These are phyloP conservation scores for Rafetus swinhoei DNA, from an alignment of 2,113 vertebrate genomes.

Conservation along the genomic window DNA sequence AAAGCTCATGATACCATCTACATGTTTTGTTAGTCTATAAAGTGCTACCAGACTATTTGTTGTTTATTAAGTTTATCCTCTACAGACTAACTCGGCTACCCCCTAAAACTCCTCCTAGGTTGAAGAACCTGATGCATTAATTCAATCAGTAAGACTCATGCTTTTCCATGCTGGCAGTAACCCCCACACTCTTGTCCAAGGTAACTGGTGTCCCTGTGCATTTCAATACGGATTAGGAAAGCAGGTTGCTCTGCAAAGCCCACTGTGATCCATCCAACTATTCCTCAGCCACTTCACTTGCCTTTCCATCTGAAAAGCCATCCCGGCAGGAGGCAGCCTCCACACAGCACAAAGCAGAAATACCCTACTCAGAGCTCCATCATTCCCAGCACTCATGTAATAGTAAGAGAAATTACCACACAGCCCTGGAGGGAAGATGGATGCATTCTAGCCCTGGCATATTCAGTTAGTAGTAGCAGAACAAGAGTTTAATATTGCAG, in stretches of 20 bases:
- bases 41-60: too few relatives aligned
- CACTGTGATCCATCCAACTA: not conserved
- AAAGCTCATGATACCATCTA: too few relatives aligned
- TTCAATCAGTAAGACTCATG: fast-evolving
- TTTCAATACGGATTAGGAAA: not conserved
- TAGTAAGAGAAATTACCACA: not conserved
- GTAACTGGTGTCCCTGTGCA: not conserved
- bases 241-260: not conserved
- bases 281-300: not conserved
- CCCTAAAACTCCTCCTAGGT: constrained; percentile 53
- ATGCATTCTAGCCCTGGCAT: constrained; percentile 18
- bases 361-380: not conserved
- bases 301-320: not conserved
- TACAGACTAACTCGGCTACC: too few relatives aligned
- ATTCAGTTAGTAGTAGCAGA: constrained; percentile 41
- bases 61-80: too few relatives aligned
- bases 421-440: not conserved
- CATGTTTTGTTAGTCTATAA: too few relatives aligned
- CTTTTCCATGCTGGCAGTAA: constrained; percentile 32
- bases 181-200: not conserved
- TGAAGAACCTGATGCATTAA: constrained; percentile 24
- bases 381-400: not conserved
- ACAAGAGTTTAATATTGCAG: constrained; percentile 58
- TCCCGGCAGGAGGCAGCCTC: not conserved
- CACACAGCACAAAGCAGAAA: fast-evolving